These are phyloP conservation scores for Acheta domesticus DNA, from an alignment of 2,888 invertebrate species.

Conservation along the genomic window DNA sequence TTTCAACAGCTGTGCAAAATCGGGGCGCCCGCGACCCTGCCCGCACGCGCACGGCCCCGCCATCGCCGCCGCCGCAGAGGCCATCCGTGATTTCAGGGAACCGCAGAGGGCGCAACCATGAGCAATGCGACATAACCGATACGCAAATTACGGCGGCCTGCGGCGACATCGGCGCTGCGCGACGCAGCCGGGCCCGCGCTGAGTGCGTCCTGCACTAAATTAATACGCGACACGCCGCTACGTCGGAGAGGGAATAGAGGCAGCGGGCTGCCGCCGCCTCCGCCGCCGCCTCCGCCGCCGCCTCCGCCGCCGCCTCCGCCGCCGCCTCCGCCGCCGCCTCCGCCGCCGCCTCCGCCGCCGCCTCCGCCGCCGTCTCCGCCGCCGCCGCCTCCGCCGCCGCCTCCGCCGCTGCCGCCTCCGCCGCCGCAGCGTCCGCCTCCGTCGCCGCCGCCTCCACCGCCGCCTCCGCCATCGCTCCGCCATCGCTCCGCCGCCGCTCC, in stretches of 20 bases:
- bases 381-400: neutral
- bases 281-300: neutral
- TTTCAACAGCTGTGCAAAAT: neutral
- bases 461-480: neutral
- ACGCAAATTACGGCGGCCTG: conserved; percentile 1
- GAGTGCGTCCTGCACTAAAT: conserved; percentile 18
- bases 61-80: neutral
- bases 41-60: neutral
- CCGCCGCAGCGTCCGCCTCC: neutral
- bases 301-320: neutral
- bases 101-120: neutral
- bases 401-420: no score
- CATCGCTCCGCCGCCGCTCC: neutral
- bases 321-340: neutral
- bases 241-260: no score
- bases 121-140: conserved; percentile 9
- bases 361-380: neutral
- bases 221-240: neutral
- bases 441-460: neutral
- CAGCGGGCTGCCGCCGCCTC: neutral
- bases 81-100: neutral
- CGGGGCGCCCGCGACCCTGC: neutral
- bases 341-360: neutral
- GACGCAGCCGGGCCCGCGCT: neutral
- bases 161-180: neutral